Base-by-base conservation (phyloP, 2,797 vertebrate genomes). In the Cercopithecus hamlyni region DNA sequence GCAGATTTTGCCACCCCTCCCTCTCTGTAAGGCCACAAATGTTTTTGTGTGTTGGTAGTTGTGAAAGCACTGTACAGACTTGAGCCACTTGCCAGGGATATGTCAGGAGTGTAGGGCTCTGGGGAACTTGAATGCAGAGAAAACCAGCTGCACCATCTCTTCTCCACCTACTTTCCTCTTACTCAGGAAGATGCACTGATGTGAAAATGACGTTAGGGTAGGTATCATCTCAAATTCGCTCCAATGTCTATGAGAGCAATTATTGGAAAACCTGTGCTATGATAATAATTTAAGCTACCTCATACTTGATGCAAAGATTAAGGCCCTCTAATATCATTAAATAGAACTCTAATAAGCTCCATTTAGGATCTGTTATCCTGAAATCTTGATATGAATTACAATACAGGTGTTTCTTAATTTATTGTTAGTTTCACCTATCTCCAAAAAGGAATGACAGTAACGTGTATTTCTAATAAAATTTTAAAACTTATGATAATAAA, bases 401-500 rank as follows among this genome's bases (percentile, higher is more conserved):
- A 4, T 57, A 33, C 52, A 17, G 22, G 33, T 52, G 20, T 80
- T 30, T 77, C 80, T 80, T 92, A 67, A 86, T 67, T 86, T 95
- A 48, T 48, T 76, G 17, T 79, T 67, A 50, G 12, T 90, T 50
- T 81, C 13, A 19, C 30, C 79, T 90, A 0, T 90, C 43, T 94
- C 61, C 52, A 50, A 64, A 96, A 88, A 41, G 39, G 27, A 73
- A 50, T 8, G 33, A 12, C 39, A 90, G 12, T 90, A 36, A 91
- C 20, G 58, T 90, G 17, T 2, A 43, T 10, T 94, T 61, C 50
- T 87, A 43, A 43, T 43, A 43, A 43, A 43, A 43, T 9, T 43
- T 43, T 43, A 73, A 96, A 93, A 26, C 27, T 72, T n/a, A 10
- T 82, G 52, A 14, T 70, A 88, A 61, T 83, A 89, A 94, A 95